Base-by-base conservation (phyloP, 1,140 invertebrate genomes). In the Drepana arcuata region DNA sequence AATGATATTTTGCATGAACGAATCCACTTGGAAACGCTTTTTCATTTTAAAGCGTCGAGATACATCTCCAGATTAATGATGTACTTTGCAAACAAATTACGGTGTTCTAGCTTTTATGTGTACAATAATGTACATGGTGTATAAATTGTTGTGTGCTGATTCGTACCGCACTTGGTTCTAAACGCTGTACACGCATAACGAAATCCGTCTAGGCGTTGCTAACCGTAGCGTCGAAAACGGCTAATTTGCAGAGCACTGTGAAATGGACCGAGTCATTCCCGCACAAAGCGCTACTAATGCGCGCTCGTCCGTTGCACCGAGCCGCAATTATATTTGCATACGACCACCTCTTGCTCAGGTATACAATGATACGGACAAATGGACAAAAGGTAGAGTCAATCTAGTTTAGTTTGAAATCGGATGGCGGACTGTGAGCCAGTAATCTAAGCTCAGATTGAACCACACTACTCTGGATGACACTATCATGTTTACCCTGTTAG, bases 251-350 rank as follows among this genome's bases (percentile, higher is more conserved):
- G 42, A 55, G 38, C 48, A 31, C 48, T 54, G 58, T 72, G 58
- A 63, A 69, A 67, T 69, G 60, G 60, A 67, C 54, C 58, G 68
- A 60, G 48, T 67, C 63, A 65, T 68, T 66, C 47, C 36, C 50
- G 50, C 49, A 69, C 68, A 72, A 69, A 69, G 65, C 68, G 49
- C 35, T 51, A 48, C 52, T 70, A 65, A 73, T 58, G 60, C 50
- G 42, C 56, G 48, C 41, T 49, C 47, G 56, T 61, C 59, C 49
- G 52, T 35, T 63, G 52, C 60, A 62, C 48, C 37, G 46, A 14
- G 21, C 50, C 50, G 48, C 58, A 65, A 63, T 67, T 58, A 62
- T 62, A 62, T 62, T 62, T 62, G 58, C 58, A 62, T 62, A 54
- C 44, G 42, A 54, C 50, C 48, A 51, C 56, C 52, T 51, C 49